Conservation (phyloP, 2,797 vertebrate species). For the Scyliorhinus canicula region DNA sequence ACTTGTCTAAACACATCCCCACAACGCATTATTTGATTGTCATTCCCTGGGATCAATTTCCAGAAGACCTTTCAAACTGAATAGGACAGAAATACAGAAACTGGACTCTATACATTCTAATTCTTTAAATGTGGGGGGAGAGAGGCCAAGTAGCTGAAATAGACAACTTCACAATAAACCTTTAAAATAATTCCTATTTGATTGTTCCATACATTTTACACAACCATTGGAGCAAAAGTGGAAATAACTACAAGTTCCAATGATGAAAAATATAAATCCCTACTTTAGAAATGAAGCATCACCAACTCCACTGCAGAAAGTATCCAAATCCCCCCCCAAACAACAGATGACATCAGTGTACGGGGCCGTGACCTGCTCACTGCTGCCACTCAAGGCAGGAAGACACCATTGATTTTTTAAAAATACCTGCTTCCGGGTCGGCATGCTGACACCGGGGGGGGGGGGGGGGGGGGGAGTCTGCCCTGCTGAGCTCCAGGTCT, state of each 20-base stretch:
- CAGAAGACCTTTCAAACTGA: not conserved
- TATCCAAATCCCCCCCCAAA: too few relatives aligned
- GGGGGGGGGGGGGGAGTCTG: too few relatives aligned
- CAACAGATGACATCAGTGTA: too few relatives aligned
- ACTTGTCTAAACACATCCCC: not conserved
- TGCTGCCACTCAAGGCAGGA: too few relatives aligned
- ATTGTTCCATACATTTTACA: not conserved
- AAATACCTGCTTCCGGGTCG: too few relatives aligned
- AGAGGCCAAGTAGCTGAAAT: not conserved
- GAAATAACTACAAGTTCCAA: not conserved
- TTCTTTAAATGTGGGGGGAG: not conserved
- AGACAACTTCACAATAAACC: not conserved
- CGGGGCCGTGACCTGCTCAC: too few relatives aligned
- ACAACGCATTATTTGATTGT: accelerated
- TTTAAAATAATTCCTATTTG: not conserved
- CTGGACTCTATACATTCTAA: conserved; percentile 9
- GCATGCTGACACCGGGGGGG: too few relatives aligned
- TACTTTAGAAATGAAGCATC: not conserved
- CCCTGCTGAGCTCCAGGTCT: too few relatives aligned
- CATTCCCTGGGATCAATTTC: not conserved
- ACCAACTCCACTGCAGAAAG: not conserved
- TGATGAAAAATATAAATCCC: not conserved
- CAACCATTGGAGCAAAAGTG: not conserved
- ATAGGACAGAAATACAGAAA: not conserved
- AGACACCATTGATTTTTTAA: too few relatives aligned